These are phyloP conservation scores for Cotesia typhae DNA, from an alignment of 1,140 invertebrate genomes.

Conservation along the genomic window DNA sequence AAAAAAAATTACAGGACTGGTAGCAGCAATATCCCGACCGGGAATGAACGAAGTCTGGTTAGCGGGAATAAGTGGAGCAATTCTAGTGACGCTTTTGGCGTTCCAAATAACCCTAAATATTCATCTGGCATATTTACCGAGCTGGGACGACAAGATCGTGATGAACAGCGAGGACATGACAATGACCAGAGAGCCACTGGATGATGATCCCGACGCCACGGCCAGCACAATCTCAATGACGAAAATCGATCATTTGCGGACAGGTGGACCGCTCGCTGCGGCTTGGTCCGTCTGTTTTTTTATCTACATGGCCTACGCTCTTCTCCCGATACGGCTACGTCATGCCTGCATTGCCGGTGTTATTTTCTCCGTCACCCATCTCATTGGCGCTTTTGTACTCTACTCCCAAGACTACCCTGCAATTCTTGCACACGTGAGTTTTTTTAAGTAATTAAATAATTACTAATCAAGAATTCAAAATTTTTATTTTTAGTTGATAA, in stretches of 20 bases:
- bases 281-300: conserved; percentile 79
- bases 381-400: conserved; percentile 62
- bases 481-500: no score
- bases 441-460: neutral
- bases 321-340: conserved; percentile 83
- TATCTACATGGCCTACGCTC: conserved; percentile 88
- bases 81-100: conserved; percentile 76
- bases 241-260: conserved; percentile 43
- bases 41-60: conserved; percentile 89
- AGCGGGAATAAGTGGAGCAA: conserved; percentile 81
- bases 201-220: neutral
- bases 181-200: neutral
- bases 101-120: conserved; percentile 71
- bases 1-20: conserved; percentile 70
- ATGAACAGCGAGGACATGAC: conserved; percentile 36
- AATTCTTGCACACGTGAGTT: conserved; percentile 58
- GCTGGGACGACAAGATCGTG: conserved; percentile 36
- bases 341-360: conserved; percentile 80
- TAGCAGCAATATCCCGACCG: conserved; percentile 79
- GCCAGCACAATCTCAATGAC: conserved; percentile 22
- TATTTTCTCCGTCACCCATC: conserved; percentile 74
- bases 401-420: conserved; percentile 57
- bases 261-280: conserved; percentile 65
- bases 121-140: conserved; percentile 51
- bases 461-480: neutral